These are phyloP conservation scores for Megaptera novaeangliae DNA, from an alignment of 2,113 vertebrate genomes.

Conservation along the genomic window DNA sequence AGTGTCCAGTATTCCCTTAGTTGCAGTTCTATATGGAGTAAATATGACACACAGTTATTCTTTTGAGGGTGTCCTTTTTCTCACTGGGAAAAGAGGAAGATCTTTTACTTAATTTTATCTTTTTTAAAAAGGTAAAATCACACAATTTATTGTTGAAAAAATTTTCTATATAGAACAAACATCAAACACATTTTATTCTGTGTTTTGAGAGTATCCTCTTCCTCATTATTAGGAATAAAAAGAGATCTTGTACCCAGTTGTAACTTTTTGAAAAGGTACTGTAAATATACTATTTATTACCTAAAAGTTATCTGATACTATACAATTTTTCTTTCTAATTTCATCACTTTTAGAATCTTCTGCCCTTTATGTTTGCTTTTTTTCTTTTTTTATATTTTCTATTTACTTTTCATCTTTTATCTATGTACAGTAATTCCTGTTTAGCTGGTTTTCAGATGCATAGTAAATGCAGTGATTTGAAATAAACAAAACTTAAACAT, in stretches of 20 bases:
- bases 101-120: not conserved
- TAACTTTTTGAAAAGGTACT: not conserved
- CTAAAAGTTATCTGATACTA: not conserved
- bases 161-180: not conserved
- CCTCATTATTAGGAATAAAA: not conserved
- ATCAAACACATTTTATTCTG: not conserved
- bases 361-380: not conserved
- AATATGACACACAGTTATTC: not conserved
- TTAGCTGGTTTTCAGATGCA: constrained; percentile 31
- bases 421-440: not conserved
- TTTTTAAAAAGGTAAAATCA: not conserved
- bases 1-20: not conserved
- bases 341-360: not conserved
- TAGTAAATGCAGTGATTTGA: not conserved
- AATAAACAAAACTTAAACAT: not conserved
- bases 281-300: not conserved
- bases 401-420: not conserved
- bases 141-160: not conserved
- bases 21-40: not conserved
- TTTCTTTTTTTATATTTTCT: not conserved
- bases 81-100: not conserved
- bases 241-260: not conserved
- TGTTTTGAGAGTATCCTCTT: not conserved
- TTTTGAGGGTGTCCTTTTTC: not conserved
- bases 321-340: not conserved